A percentile compares a stretch with the other conserved stretches of the same genome.
Conservation (phyloP, 2,797 vertebrate genomes). For the Hypotaenidia okinawae region DNA sequence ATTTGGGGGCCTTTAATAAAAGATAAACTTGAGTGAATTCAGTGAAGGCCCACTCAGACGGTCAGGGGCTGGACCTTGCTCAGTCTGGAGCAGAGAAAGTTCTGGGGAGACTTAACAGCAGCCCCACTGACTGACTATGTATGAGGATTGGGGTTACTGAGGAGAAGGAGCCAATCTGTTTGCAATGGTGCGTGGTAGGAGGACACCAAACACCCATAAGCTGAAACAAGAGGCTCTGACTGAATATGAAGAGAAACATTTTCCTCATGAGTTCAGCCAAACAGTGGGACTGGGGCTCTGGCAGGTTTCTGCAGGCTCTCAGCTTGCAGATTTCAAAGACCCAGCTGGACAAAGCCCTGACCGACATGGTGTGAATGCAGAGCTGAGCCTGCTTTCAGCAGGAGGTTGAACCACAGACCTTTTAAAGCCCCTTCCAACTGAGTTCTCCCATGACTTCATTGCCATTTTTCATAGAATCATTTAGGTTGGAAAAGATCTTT, state of each 20-base stretch:
- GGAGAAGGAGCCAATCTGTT: background rate
- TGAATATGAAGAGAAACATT: background rate
- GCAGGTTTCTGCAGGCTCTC: background rate
- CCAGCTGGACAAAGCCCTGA: background rate
- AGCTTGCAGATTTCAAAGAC: background rate
- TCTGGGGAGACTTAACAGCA: background rate
- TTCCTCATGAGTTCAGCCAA: background rate
- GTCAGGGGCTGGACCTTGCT: background rate
- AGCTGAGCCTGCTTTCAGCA: background rate
- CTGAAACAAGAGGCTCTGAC: background rate
- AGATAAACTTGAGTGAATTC: background rate
- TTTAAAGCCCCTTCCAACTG: background rate
- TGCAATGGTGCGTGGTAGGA: background rate
- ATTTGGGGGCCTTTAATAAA: background rate
- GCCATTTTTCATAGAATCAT: too few relatives aligned
- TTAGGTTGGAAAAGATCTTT: background rate
- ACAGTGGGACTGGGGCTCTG: background rate
- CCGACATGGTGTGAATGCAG: accelerated
- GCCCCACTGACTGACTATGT: background rate
- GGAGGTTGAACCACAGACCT: background rate
- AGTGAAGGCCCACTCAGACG: background rate
- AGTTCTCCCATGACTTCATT: background rate
- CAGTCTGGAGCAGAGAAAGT: background rate
- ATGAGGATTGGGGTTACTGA: accelerated
- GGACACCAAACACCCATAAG: background rate